These are phyloP conservation scores for Cistogaster globosa DNA, from an alignment of 2,888 invertebrate genomes.

Conservation along the genomic window DNA sequence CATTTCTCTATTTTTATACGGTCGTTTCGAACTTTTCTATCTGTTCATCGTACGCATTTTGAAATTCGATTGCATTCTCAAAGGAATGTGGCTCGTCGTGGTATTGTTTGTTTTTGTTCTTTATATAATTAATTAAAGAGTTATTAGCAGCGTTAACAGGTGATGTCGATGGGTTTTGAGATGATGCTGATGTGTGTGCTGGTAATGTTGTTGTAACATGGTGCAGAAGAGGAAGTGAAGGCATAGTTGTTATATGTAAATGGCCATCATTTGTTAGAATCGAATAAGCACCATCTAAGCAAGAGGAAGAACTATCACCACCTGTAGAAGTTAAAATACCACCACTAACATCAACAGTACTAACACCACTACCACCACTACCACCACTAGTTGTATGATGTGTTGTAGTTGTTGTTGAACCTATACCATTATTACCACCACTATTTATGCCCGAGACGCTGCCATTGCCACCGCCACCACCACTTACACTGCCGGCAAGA, in stretches of 20 bases:
- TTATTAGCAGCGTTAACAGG: conserved; percentile 52
- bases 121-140: conserved; percentile 73
- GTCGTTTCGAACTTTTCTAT: conserved; percentile 88
- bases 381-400: conserved; percentile 54
- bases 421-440: conserved; percentile 65
- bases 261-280: conserved; percentile 57
- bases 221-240: conserved; percentile 43
- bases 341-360: conserved; percentile 44
- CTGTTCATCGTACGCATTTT: conserved; percentile 76
- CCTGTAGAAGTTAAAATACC: conserved; percentile 45
- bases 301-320: conserved; percentile 43
- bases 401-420: conserved; percentile 67
- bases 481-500: conserved; percentile 27
- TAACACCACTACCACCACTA: conserved; percentile 47
- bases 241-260: conserved; percentile 38
- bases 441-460: conserved; percentile 44
- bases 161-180: conserved; percentile 43
- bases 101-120: conserved; percentile 75
- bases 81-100: conserved; percentile 78
- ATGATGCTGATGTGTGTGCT: conserved; percentile 56
- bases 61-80: conserved; percentile 77
- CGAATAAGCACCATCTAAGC: conserved; percentile 64
- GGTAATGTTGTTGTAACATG: conserved; percentile 51
- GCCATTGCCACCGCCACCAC: conserved; percentile 47
- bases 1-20: conserved; percentile 83